A percentile compares a stretch with the other conserved stretches of the same genome.
Evolutionary conservation across 2,113 vertebrate genomes (phyloP).

Genomic region (Hemibagrus wyckioides): DNA sequence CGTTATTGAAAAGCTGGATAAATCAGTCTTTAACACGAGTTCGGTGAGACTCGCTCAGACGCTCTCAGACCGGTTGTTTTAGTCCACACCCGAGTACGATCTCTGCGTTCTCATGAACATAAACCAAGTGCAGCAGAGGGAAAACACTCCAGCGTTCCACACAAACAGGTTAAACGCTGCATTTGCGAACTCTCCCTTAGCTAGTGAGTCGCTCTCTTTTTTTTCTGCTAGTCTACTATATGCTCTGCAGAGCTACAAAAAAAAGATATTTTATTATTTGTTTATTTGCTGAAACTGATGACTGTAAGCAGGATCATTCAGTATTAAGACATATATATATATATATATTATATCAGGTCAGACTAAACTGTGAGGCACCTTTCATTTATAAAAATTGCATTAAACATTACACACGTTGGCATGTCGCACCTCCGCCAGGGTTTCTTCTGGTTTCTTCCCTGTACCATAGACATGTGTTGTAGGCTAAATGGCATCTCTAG

Average conservation of each 20-base stretch:
- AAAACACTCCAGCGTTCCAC: neutral
- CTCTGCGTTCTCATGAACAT: neutral
- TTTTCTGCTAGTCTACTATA: neutral
- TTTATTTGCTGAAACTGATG: neutral
- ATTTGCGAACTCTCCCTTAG: neutral
- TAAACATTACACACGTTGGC: neutral
- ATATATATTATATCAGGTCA: no score
- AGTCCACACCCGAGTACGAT: neutral
- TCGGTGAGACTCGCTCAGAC: no score
- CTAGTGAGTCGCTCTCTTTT: neutral
- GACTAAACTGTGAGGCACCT: neutral
- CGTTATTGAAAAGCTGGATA: neutral
- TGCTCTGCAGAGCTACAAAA: neutral
- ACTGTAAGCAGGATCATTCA: neutral
- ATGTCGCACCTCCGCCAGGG: no score
- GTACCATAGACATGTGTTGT: no score
- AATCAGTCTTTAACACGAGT: neutral
- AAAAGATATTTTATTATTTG: neutral
- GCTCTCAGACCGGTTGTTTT: neutral
- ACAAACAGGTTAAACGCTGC: neutral
- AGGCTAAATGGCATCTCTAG: no score
- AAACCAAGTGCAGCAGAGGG: neutral
- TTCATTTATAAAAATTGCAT: neutral
- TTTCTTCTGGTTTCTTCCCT: no score
- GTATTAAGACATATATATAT: neutral